Conservation (phyloP, 2,113 vertebrate genomes). For the Gasterosteus aculeatus region DNA sequence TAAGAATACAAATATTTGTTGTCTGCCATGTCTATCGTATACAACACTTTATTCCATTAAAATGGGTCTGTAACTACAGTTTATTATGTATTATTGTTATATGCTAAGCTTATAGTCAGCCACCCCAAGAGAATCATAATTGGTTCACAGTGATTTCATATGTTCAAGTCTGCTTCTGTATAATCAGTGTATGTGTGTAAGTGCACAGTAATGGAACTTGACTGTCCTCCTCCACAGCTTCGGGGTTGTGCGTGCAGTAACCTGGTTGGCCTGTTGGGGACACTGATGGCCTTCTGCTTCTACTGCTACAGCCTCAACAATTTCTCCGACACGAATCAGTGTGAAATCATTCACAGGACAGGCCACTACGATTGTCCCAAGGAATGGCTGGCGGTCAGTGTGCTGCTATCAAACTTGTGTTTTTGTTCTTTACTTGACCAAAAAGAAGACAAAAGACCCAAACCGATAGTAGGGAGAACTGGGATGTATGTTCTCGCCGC, state of each 20-base stretch:
- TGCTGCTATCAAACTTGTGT: not conserved
- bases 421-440: not conserved
- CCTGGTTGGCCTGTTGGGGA: constrained; percentile 59
- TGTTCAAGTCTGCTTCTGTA: not conserved
- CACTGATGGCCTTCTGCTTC: constrained; percentile 68
- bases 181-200: not conserved
- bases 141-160: not conserved
- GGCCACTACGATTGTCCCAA: constrained; percentile 15
- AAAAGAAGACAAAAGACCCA: not conserved
- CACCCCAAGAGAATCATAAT: not conserved
- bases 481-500: not conserved
- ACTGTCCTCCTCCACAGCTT: constrained; percentile 58
- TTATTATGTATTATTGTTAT: not conserved
- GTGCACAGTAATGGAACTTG: not conserved
- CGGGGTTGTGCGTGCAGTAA: constrained; percentile 67
- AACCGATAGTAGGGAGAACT: not conserved
- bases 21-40: not conserved
- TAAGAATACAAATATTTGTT: not conserved
- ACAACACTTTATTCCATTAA: not conserved
- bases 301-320: constrained; percentile 61
- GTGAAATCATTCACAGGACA: not conserved
- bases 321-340: accelerated
- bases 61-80: not conserved
- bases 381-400: constrained; percentile 41
- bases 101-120: not conserved